phyloP scores from a whole-genome alignment of 2,888 invertebrate genomes.

The Eulithis testata region DNA sequence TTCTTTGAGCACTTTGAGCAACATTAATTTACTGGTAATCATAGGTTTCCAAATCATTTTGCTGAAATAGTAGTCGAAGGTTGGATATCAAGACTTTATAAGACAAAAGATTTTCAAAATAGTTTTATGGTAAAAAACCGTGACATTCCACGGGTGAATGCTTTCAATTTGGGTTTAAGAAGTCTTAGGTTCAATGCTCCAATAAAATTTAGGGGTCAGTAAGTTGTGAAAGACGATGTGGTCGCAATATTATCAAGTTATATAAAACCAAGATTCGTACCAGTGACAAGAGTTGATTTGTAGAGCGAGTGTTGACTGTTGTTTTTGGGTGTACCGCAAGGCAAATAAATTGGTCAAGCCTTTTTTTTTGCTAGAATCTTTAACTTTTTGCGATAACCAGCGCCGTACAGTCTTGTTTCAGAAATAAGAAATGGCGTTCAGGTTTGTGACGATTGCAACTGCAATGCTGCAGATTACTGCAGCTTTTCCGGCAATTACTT shows the following conservation, averaged over 20 bases:
- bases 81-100: neutral
- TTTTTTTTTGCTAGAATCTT: conserved; percentile 29
- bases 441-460: conserved; percentile 55
- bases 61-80: conserved; percentile 15
- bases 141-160: conserved; percentile 20
- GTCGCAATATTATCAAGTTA: conserved; percentile 67
- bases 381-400: conserved; percentile 6
- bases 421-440: conserved; percentile 52
- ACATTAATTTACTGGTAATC: conserved; percentile 54
- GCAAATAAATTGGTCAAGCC: conserved; percentile 44
- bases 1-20: conserved; percentile 46
- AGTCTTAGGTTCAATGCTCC: conserved; percentile 17
- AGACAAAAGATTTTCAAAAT: neutral
- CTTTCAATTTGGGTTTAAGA: conserved; percentile 21
- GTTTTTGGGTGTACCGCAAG: conserved; percentile 52
- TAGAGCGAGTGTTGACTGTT: conserved; percentile 53
- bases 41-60: conserved; percentile 47
- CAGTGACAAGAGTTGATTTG: conserved; percentile 59
- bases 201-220: conserved; percentile 33
- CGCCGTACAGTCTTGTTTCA: conserved; percentile 39
- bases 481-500: conserved; percentile 57
- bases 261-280: conserved; percentile 72
- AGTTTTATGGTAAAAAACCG: neutral
- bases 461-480: conserved; percentile 59
- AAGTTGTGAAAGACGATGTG: conserved; percentile 66